A percentile compares a stretch with the other conserved stretches of the same genome.
Conservation (phyloP, 2,888 invertebrate genomes). For the Ennomos fuscantarius region DNA sequence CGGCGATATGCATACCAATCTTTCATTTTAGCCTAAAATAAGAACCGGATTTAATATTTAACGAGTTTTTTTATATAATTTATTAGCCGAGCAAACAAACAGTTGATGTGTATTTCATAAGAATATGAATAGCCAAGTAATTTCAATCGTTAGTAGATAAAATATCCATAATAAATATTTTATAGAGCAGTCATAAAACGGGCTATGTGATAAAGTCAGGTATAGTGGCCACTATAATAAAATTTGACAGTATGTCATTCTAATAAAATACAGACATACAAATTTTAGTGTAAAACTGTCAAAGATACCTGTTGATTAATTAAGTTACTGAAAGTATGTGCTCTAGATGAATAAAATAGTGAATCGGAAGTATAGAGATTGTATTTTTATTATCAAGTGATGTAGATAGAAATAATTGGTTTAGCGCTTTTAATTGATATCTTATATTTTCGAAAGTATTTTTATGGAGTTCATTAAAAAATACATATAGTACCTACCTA, state of each 20-base stretch:
- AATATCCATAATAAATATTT: slow-evolving; percentile 72
- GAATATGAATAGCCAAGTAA: slow-evolving; percentile 71
- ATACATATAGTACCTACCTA: too few species aligned
- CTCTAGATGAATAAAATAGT: slow-evolving; percentile 11
- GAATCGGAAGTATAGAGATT: slow-evolving; percentile 8
- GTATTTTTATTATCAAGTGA: slow-evolving; percentile 11
- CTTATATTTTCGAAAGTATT: background rate
- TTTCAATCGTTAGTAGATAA: slow-evolving; percentile 75
- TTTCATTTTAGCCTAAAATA: slow-evolving; percentile 70
- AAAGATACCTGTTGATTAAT: slow-evolving; percentile 40
- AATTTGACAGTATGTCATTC: slow-evolving; percentile 75
- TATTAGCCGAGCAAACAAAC: slow-evolving; percentile 67
- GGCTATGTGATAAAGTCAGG: slow-evolving; percentile 59
- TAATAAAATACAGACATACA: slow-evolving; percentile 54
- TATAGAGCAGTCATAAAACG: slow-evolving; percentile 77
- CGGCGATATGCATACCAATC: slow-evolving; percentile 71
- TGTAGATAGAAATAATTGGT: slow-evolving; percentile 15
- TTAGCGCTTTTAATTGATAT: slow-evolving; percentile 4
- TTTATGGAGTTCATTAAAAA: background rate
- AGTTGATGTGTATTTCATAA: slow-evolving; percentile 71
- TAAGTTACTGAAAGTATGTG: slow-evolving; percentile 23
- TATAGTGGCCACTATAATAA: slow-evolving; percentile 66
- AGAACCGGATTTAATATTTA: slow-evolving; percentile 65
- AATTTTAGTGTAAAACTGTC: slow-evolving; percentile 40
- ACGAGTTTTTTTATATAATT: slow-evolving; percentile 67